Conservation (phyloP, 1,140 invertebrate species). For the Hylyphantes graminicola region DNA sequence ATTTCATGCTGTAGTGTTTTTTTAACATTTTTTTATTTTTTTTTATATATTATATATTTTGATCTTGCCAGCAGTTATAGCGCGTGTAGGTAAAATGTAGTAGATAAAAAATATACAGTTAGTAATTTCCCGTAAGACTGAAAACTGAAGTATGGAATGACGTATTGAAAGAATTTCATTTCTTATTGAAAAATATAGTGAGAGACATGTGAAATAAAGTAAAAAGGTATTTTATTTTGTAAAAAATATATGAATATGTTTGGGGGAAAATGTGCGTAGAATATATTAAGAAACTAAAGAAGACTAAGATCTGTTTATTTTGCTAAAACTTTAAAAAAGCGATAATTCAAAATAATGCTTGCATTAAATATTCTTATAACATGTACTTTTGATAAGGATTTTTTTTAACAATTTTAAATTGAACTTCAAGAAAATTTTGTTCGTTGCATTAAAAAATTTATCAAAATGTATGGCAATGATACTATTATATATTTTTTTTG, state of each 20-base stretch:
- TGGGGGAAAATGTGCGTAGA: neutral
- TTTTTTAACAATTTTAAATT: too few relatives aligned
- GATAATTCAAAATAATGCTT: too few relatives aligned
- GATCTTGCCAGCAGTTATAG: slow-evolving; percentile 1
- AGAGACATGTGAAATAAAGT: neutral
- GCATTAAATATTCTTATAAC: too few relatives aligned
- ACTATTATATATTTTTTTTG: too few relatives aligned
- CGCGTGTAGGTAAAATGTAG: neutral
- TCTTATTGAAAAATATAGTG: slow-evolving; percentile 1
- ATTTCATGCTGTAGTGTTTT: slow-evolving; percentile 34
- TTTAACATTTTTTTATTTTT: slow-evolving; percentile 33
- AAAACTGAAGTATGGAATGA: slow-evolving; percentile 21
- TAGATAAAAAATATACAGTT: slow-evolving; percentile 8
- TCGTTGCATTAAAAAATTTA: too few relatives aligned
- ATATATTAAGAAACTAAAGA: neutral
- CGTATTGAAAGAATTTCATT: slow-evolving; percentile 28
- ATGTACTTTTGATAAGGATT: too few relatives aligned
- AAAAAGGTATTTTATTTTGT: neutral
- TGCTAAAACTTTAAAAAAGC: too few relatives aligned
- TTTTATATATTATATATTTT: slow-evolving; percentile 44
- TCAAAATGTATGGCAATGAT: too few relatives aligned
- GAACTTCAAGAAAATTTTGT: too few relatives aligned
- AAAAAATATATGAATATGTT: neutral
- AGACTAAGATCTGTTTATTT: too few relatives aligned
- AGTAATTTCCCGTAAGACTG: slow-evolving; percentile 37